Conservation (phyloP, 2,888 invertebrate genomes). For the Xylocampa areola region DNA sequence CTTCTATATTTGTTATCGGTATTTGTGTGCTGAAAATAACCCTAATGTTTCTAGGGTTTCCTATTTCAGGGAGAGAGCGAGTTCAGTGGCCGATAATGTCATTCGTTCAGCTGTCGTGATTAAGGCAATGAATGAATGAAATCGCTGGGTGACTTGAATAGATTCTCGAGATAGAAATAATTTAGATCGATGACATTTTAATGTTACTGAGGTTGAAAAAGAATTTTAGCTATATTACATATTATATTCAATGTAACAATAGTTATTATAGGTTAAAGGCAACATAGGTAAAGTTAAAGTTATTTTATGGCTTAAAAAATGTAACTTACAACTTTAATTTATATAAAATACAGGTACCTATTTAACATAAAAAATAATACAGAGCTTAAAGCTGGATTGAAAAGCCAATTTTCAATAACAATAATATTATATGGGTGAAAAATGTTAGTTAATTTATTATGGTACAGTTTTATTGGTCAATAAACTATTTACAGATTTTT, state of each 20-base stretch:
- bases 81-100: conserved; percentile 57
- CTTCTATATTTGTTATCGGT: conserved; percentile 46
- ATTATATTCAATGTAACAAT: conserved; percentile 30
- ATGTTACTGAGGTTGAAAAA: conserved; percentile 11
- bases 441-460: too few relatives aligned
- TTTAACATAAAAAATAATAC: too few relatives aligned
- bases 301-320: too few relatives aligned
- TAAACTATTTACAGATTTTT: too few relatives aligned
- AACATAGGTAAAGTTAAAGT: too few relatives aligned
- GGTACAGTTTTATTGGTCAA: too few relatives aligned
- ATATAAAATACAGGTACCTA: too few relatives aligned
- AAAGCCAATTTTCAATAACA: too few relatives aligned
- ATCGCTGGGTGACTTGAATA: conserved; percentile 28
- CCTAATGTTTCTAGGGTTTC: conserved; percentile 41
- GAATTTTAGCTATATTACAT: conserved; percentile 5
- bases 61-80: conserved; percentile 43
- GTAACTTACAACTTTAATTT: too few relatives aligned
- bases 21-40: conserved; percentile 51
- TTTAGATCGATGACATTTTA: conserved; percentile 45
- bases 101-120: conserved; percentile 37
- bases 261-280: background rate
- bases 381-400: too few relatives aligned
- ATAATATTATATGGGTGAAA: too few relatives aligned
- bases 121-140: conserved; percentile 38
- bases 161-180: conserved; percentile 36